Evolutionary conservation across 1,140 invertebrate genomes (phyloP).

Genomic region (Cotesia glomerata): DNA sequence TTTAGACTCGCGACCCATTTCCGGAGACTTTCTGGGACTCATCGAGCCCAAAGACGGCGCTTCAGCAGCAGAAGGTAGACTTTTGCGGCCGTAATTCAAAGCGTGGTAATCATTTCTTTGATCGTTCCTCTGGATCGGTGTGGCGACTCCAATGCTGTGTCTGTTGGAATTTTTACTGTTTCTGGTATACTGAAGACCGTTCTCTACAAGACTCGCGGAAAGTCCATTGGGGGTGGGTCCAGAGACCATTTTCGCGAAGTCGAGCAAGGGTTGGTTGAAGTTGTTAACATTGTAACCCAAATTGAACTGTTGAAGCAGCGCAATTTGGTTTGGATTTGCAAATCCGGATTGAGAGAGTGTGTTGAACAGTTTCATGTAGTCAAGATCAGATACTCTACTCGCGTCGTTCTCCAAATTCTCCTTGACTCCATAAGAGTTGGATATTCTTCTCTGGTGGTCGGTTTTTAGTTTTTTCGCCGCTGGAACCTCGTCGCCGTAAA

Average conservation of each 20-base stretch:
- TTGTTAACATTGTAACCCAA: no score
- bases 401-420: conserved; percentile 32
- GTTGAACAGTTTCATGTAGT: conserved; percentile 37
- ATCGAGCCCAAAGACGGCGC: conserved; percentile 37
- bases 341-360: conserved; percentile 38
- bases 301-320: no score
- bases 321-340: conserved; percentile 37
- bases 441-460: conserved; percentile 4
- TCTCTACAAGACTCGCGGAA: conserved; percentile 53
- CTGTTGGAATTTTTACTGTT: conserved; percentile 23
- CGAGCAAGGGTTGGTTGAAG: no score
- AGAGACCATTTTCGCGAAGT: conserved; percentile 27
- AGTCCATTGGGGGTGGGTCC: conserved; percentile 31
- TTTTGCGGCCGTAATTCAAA: conserved; percentile 39
- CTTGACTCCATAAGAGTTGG: conserved; percentile 19
- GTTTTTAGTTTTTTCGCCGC: conserved; percentile 39
- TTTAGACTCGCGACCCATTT: conserved; percentile 15
- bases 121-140: conserved; percentile 42
- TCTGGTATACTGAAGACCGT: conserved; percentile 53
- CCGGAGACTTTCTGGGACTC: conserved; percentile 40
- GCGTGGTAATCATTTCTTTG: no score
- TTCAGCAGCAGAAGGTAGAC: conserved; percentile 41
- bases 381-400: conserved; percentile 5
- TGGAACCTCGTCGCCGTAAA: conserved; percentile 48
- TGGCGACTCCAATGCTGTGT: conserved; percentile 39